Conservation (phyloP, 2,113 vertebrate genomes). For the Forbesichthys papilliferus region DNA sequence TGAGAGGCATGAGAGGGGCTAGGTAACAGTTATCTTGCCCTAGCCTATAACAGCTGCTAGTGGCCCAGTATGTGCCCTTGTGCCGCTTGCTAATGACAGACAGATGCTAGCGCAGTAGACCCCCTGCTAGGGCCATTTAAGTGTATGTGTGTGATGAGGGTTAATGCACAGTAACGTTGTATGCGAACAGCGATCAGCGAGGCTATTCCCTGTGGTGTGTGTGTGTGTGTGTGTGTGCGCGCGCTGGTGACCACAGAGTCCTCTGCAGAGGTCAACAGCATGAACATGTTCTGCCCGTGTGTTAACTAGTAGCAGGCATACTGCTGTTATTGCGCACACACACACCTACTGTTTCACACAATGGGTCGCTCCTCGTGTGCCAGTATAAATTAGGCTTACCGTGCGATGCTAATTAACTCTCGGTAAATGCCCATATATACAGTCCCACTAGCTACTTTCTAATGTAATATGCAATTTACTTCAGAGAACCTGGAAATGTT, state of each 20-base stretch:
- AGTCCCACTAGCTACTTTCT: too few species aligned
- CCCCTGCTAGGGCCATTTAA: constrained; percentile 17
- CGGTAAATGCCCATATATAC: too few species aligned
- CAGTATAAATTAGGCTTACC: too few species aligned
- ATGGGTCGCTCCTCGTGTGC: not conserved
- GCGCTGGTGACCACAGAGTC: not conserved
- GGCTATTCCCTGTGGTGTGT: not conserved
- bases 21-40: constrained; percentile 59
- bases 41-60: constrained; percentile 32
- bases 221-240: not conserved
- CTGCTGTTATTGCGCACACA: not conserved
- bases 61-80: constrained; percentile 27
- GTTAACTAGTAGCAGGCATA: not conserved
- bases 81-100: constrained; percentile 52
- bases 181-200: constrained; percentile 3
- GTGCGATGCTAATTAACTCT: too few species aligned
- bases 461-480: too few species aligned
- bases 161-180: constrained; percentile 37
- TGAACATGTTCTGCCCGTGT: not conserved
- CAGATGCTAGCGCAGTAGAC: constrained; percentile 59
- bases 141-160: constrained; percentile 16
- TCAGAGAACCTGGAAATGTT: too few species aligned
- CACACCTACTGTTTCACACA: not conserved
- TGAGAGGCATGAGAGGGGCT: constrained; percentile 36
- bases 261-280: constrained; percentile 23